Evolutionary conservation across 2,797 vertebrate genomes (phyloP).

Genomic region (Falco novaeseelandiae): DNA sequence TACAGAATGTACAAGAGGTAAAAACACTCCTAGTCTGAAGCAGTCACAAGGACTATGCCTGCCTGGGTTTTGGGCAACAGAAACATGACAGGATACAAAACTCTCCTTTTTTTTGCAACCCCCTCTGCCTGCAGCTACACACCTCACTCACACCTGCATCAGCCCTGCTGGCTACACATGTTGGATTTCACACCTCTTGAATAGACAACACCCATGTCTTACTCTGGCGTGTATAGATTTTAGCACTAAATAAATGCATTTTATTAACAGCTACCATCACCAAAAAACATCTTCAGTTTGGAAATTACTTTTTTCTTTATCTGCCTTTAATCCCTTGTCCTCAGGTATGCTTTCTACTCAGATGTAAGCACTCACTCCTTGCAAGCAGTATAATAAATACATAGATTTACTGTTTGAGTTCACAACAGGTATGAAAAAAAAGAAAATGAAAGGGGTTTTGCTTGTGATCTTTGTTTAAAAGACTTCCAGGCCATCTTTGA

Average conservation of each 20-base stretch:
- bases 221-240: background rate
- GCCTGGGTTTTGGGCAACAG: background rate
- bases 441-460: background rate
- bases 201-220: background rate
- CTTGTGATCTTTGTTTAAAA: background rate
- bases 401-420: background rate
- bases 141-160: background rate
- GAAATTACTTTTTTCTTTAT: background rate
- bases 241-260: background rate
- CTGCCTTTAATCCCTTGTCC: background rate
- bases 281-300: background rate
- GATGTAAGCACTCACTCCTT: background rate
- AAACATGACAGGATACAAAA: background rate
- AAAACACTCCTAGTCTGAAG: background rate
- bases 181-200: background rate
- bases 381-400: background rate
- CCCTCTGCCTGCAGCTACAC: background rate
- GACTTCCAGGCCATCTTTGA: background rate
- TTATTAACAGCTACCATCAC: background rate
- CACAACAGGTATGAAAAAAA: background rate
- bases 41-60: background rate
- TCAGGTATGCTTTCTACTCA: background rate
- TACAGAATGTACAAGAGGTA: background rate
- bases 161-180: background rate
- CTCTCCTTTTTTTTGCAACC: rapidly evolving